These are phyloP conservation scores for Sinocyclocheilus anshuiensis DNA, from an alignment of 2,113 vertebrate species.

Conservation along the genomic window DNA sequence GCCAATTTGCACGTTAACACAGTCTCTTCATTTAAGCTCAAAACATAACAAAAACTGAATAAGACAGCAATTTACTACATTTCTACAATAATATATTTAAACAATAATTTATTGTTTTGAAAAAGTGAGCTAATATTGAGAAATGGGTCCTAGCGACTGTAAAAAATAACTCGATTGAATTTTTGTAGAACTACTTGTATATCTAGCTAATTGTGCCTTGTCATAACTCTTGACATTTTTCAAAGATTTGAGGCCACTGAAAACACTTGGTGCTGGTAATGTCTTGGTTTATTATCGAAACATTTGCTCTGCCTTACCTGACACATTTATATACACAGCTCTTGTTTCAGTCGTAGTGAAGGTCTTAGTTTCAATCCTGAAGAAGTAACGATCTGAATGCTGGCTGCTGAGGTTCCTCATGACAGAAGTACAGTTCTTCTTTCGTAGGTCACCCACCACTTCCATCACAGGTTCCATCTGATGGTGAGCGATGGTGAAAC, in stretches of 20 bases:
- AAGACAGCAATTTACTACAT: not conserved
- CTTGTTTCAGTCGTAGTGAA: not conserved
- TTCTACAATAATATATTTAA: not conserved
- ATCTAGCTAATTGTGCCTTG: not conserved
- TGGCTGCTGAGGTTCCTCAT: conserved; percentile 12
- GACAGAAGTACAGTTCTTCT: conserved; percentile 52
- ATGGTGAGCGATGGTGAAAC: not conserved
- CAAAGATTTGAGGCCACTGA: not conserved
- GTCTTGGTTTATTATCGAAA: not conserved
- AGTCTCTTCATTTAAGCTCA: not conserved
- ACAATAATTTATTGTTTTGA: too few species aligned
- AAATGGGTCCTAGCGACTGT: too few species aligned
- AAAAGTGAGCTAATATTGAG: too few species aligned
- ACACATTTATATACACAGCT: not conserved
- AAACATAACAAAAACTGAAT: not conserved
- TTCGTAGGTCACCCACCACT: conserved; percentile 44
- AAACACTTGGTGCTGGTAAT: not conserved
- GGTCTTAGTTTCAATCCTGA: conserved; percentile 1
- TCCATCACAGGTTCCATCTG: not conserved
- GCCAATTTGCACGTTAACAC: not conserved
- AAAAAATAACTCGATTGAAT: not conserved
- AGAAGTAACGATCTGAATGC: conserved; percentile 46
- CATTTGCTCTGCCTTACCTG: conserved; percentile 23
- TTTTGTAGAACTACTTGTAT: not conserved
- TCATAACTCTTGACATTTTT: not conserved